Base-by-base conservation (phyloP, 2,888 invertebrate genomes). In the Sinohyriopsis cumingii region DNA sequence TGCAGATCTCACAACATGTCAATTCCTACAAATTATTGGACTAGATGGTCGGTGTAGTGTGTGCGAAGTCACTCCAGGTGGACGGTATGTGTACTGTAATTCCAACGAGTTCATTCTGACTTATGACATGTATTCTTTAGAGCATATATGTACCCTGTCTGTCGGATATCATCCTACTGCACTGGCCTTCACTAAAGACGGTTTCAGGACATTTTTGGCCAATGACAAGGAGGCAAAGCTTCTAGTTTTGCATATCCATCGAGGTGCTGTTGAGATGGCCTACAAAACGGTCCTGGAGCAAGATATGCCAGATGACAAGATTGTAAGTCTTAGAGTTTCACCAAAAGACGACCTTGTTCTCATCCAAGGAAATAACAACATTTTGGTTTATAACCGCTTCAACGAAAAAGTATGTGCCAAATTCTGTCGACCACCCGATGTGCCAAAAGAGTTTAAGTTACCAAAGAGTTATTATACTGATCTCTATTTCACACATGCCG, bases 381-480 rank as follows among this genome's bases (percentile, higher is more conserved):
- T 90, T 18, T 70, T 88, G 6, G 84, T 88, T 5, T 87, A 89
- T 72, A 79, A 87, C 71, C 74, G 84, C 55, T 71, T 72, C 62
- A 76, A 78, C 5, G 88, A 88, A 68, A 81, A 80, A 57, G 80
- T 89, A 22, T 64, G 79, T 19, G 83, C 82, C 24, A 80, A 81
- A 63, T 82, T 90, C 60, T 57, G 63, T 22, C 73, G 86, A 45
- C 89, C 90, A 5, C 61, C 68, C 1, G 85, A 87, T 57, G 78
- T 88, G 18, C 88, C 89, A 22, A 70, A 73, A 15, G 87, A 89
- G 72, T 89, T 88, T 78, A 85, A 85, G 72, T 77, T 89, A 65
- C 89, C 89, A 20, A 84, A 82, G 63, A 81, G 84, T 45, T 70
- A 79, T 62, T 85, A 83, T 66, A 75, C 70, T 9, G 80, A 83